Percentiles rank a stretch among this genome's conserved stretches.
Evolutionary conservation across 2,888 invertebrate genomes (phyloP).

Genomic region (Biston betularia): DNA sequence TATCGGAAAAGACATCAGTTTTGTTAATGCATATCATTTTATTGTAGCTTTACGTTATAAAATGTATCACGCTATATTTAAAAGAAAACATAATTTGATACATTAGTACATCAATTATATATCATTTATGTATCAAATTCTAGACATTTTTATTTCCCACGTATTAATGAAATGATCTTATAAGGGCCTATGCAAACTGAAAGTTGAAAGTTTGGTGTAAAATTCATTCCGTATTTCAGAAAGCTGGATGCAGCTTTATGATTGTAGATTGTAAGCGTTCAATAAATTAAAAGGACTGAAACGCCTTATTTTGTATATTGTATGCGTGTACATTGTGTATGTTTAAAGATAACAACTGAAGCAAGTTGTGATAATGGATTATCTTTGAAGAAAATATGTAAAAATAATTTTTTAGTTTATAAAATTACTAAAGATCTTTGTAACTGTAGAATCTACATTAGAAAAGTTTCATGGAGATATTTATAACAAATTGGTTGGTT

Average conservation of each 20-base stretch:
- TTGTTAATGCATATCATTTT: constrained; percentile 35
- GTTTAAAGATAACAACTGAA: constrained; percentile 6
- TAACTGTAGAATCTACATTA: too few species aligned
- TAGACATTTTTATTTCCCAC: too few species aligned
- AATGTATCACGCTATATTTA: background rate
- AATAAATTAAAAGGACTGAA: constrained; percentile 47
- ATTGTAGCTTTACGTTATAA: constrained; percentile 13
- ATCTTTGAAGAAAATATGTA: background rate
- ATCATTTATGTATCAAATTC: too few species aligned
- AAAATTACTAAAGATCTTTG: background rate
- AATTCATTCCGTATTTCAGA: constrained; percentile 13
- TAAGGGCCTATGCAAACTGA: too few species aligned
- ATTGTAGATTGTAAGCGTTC: constrained; percentile 29
- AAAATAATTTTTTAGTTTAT: background rate
- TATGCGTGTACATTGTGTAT: constrained; percentile 33
- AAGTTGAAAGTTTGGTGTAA: background rate
- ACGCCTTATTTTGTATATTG: constrained; percentile 50
- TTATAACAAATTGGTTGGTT: too few species aligned
- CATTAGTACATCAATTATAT: too few species aligned
- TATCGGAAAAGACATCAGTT: constrained; percentile 23
- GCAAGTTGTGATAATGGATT: background rate
- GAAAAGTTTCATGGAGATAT: too few species aligned
- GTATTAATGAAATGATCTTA: too few species aligned
- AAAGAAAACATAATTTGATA: background rate
- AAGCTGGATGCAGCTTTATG: background rate